Evolutionary conservation across 2,888 invertebrate species (phyloP).

Genomic region (Linnaemya vulpina): DNA sequence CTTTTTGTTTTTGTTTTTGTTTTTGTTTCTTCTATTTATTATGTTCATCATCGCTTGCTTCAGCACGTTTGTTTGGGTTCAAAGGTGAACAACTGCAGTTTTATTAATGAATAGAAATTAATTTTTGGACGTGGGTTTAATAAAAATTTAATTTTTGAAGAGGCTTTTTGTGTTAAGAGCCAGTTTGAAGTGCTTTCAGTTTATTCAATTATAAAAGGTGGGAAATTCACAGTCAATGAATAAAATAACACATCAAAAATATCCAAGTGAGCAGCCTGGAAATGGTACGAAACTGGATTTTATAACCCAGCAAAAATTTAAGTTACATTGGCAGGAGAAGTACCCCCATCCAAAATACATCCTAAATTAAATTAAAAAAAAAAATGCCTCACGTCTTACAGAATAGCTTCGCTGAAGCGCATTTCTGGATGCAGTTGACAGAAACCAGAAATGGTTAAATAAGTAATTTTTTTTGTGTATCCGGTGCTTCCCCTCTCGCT

Average conservation of each 20-base stretch:
- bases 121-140: constrained; percentile 2
- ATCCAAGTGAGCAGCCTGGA: not conserved
- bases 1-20: no score
- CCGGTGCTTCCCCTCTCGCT: no score
- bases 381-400: no score
- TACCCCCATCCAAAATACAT: no score
- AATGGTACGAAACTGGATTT: not conserved
- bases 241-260: not conserved
- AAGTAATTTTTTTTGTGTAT: no score
- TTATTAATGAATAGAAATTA: constrained; percentile 18
- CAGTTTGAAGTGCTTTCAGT: not conserved
- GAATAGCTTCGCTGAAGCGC: no score
- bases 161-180: not conserved
- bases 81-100: not conserved
- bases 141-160: not conserved
- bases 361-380: no score
- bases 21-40: not conserved
- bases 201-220: not conserved
- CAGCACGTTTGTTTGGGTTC: not conserved
- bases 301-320: not conserved
- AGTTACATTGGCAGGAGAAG: no score
- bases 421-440: no score
- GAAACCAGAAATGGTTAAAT: no score
- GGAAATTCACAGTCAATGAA: not conserved
- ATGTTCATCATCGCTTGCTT: not conserved